Percentiles rank a stretch among this genome's conserved stretches.
These are phyloP conservation scores for Streblospio benedicti DNA, from an alignment of 1,140 invertebrate species.

Conservation along the genomic window DNA sequence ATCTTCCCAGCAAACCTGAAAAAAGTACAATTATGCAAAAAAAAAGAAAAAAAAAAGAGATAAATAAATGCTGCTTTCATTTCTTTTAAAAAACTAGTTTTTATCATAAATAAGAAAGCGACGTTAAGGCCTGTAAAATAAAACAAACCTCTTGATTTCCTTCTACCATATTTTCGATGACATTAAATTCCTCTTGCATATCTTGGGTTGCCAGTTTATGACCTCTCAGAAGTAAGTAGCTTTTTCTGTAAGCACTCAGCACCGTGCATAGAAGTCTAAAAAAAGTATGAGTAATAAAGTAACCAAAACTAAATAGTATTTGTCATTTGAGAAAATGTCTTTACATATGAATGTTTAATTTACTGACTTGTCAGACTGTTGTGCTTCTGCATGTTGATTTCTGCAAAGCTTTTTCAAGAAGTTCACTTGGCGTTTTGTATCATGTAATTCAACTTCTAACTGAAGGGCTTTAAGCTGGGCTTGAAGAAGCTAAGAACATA, in stretches of 20 bases:
- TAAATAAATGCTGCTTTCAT: no score
- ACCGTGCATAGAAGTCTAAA: not conserved
- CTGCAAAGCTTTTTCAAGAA: constrained; percentile 30
- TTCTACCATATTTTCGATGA: not conserved
- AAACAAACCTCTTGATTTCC: constrained; percentile 1
- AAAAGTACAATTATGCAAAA: no score
- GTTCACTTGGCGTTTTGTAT: constrained; percentile 25
- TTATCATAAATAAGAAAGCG: no score
- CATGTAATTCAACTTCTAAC: constrained; percentile 26
- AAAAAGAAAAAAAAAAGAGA: no score
- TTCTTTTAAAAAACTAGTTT: no score
- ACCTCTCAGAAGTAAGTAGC: constrained; percentile 8
- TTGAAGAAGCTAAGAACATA: constrained; percentile 24
- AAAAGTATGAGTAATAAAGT: not conserved
- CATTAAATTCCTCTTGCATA: not conserved
- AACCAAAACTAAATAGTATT: not conserved
- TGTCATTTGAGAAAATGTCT: not conserved
- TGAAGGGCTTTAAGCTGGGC: constrained; percentile 23
- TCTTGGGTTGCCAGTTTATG: not conserved
- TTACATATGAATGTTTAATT: not conserved
- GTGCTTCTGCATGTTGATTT: constrained; percentile 16
- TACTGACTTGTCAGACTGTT: not conserved
- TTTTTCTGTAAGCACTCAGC: not conserved
- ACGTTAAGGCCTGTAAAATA: no score
- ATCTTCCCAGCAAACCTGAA: no score